Evolutionary conservation across 2,888 invertebrate species (phyloP), one percentile per base, ranked within the genome.

Genomic region (Spilosoma lubricipeda): DNA sequence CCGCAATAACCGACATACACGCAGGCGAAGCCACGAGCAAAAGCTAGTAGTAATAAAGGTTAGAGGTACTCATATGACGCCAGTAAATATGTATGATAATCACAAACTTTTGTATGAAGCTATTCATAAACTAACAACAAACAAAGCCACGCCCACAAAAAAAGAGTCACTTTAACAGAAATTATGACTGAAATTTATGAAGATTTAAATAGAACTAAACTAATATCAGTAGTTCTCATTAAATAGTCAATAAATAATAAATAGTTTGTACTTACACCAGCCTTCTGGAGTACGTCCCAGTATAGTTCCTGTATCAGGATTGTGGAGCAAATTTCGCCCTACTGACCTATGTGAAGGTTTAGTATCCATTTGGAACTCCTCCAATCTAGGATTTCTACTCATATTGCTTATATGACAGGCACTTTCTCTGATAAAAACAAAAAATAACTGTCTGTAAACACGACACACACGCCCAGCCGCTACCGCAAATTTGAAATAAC

Each of bases 221-320:
- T 30, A 52, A 45, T 30, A 67, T 7, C 8, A 15, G 36, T 18
- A 8, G 56, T 71, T 63, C 42, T 66, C 4, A 15, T 20, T 70
- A 27, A 71, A 75, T 70, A 0, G 30, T 2, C 5, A 78, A 76
- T 42, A 80, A 83, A 82, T 83, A 64, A n/a, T 33, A 64, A 9
- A 64, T 15, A 45, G 9, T 15, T 45, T 20, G 83, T 76, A 91
- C 94, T 93, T 83, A 96, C 96, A 96, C 96, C 96, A 96, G 88
- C 95, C 94, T 88, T 92, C 89, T 76, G 92, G 90, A 63, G 96
- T 95, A 83, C 96, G 91, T 79, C 96, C 96, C 75, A 96, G 88
- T 80, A 96, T 84, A 72, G 90, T 89, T 74, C 95, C 93, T 1
- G 93, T 92, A 42, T 95, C 92, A 71, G 93, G 92, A 86, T 96